A percentile compares a stretch with the other conserved stretches of the same genome.
Conservation (phyloP, 2,113 vertebrate species). For the Anguilla japonica region DNA sequence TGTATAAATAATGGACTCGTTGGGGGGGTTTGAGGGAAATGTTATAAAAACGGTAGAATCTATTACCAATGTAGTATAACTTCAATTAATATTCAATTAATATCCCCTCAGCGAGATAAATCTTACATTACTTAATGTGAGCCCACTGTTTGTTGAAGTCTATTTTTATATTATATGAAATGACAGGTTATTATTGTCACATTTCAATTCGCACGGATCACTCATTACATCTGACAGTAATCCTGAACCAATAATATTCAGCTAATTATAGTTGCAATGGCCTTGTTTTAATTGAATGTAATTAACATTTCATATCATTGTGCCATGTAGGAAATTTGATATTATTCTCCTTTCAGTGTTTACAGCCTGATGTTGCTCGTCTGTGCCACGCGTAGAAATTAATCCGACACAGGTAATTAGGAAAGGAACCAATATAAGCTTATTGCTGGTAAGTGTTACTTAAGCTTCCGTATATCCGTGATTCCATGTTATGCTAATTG, state of each 20-base stretch:
- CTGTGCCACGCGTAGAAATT: neutral
- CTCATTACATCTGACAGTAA: neutral
- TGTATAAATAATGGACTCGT: neutral
- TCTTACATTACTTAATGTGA: neutral
- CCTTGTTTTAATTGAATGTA: constrained; percentile 2
- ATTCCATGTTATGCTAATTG: neutral
- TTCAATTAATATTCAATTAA: neutral
- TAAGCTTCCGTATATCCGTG: neutral
- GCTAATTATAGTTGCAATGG: neutral
- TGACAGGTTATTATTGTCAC: neutral
- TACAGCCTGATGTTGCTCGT: neutral
- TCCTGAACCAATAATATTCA: neutral
- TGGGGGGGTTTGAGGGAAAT: neutral
- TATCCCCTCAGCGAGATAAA: neutral
- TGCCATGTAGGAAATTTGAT: neutral
- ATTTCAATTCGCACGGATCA: neutral
- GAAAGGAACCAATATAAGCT: neutral
- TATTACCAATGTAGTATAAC: neutral
- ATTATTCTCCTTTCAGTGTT: neutral
- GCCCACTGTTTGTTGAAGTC: neutral
- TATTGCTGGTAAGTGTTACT: neutral
- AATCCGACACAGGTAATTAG: neutral
- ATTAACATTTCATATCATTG: constrained; percentile 1
- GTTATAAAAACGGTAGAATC: neutral
- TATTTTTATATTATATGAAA: neutral